Conservation (phyloP, 2,888 invertebrate genomes). For the Scaptomyza cyrtandrae region DNA sequence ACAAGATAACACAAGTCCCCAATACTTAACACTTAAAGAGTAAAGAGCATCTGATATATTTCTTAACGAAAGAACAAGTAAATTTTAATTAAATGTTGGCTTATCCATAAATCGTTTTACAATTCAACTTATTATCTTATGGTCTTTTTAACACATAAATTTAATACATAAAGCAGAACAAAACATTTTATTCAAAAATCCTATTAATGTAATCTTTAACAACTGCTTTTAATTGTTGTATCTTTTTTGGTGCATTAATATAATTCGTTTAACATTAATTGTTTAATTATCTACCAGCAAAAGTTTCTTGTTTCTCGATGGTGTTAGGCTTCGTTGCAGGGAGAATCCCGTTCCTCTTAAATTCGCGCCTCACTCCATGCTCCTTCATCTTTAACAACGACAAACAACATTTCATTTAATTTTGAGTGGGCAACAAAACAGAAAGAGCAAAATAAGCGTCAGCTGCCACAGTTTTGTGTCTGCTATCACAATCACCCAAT, state of each 20-base stretch:
- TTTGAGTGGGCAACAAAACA: conserved; percentile 56
- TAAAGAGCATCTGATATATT: too few relatives aligned
- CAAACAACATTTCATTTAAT: conserved; percentile 69
- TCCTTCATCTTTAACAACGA: conserved; percentile 16
- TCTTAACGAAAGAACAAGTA: too few relatives aligned
- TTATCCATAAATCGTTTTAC: too few relatives aligned
- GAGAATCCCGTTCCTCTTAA: not conserved
- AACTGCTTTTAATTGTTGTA: conserved; percentile 2
- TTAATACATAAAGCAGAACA: too few relatives aligned
- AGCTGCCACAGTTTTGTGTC: conserved; percentile 58
- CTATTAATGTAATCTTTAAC: not conserved
- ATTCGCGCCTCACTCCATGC: not conserved
- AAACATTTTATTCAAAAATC: not conserved
- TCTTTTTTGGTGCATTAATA: not conserved
- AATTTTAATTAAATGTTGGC: too few relatives aligned
- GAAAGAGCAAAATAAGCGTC: conserved; percentile 46
- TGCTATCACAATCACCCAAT: conserved; percentile 26
- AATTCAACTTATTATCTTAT: too few relatives aligned
- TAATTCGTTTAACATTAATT: not conserved
- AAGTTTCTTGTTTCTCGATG: not conserved
- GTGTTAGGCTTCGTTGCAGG: not conserved
- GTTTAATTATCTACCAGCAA: not conserved
- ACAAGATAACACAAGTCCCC: too few relatives aligned
- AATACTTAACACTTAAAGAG: too few relatives aligned
- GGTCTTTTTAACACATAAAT: too few relatives aligned